Evolutionary conservation across 2,888 invertebrate genomes (phyloP).

Genomic region (Rhodophaea formosa): DNA sequence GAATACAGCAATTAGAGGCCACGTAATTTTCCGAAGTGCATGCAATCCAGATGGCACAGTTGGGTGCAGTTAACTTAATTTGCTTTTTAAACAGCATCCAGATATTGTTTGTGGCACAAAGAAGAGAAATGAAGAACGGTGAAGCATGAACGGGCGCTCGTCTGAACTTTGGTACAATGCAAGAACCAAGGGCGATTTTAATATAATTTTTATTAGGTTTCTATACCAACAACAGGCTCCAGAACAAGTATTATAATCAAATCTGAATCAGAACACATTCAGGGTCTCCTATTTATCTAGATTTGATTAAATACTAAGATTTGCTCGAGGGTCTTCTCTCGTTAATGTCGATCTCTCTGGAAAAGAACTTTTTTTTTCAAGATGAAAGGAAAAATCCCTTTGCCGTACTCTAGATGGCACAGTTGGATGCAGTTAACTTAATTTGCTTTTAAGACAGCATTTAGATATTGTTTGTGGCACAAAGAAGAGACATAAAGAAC

Average conservation of each 20-base stretch:
- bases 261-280: too few species aligned
- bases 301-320: too few species aligned
- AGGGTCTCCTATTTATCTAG: too few species aligned
- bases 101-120: conserved; percentile 55
- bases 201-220: neutral
- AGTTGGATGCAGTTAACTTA: conserved; percentile 26
- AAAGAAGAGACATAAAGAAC: conserved; percentile 53
- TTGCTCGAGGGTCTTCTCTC: too few species aligned
- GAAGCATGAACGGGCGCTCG: conserved; percentile 42
- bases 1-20: neutral
- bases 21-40: conserved; percentile 1
- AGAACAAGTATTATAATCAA: too few species aligned
- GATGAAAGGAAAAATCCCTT: too few species aligned
- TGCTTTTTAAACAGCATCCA: conserved; percentile 41
- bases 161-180: conserved; percentile 5
- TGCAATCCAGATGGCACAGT: conserved; percentile 16
- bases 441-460: conserved; percentile 43
- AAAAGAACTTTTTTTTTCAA: too few species aligned
- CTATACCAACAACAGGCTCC: too few species aligned
- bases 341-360: too few species aligned
- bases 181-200: neutral
- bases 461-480: conserved; percentile 52
- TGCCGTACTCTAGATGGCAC: conserved; percentile 17
- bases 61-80: conserved; percentile 31
- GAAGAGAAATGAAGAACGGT: conserved; percentile 51